Conservation (phyloP, 2,888 invertebrate species). For the Achlya flavicornis region DNA sequence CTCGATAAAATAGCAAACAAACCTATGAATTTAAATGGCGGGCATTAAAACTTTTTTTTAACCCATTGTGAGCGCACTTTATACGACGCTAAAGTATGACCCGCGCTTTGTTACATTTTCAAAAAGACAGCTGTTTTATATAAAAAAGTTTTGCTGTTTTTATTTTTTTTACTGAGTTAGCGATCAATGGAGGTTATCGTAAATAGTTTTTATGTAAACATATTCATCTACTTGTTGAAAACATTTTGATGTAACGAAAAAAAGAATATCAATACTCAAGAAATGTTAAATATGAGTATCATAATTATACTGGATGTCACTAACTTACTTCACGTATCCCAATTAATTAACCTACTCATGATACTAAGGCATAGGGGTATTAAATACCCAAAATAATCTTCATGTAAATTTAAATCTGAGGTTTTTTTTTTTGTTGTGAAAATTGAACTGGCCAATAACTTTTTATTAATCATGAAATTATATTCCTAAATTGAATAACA, state of each 20-base stretch:
- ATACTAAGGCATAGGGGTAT: no score
- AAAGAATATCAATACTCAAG: no score
- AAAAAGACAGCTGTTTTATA: neutral
- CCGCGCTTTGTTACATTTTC: constrained; percentile 14
- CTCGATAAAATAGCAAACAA: constrained; percentile 34
- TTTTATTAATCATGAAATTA: neutral
- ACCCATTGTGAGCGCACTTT: constrained; percentile 19
- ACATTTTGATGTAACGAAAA: no score
- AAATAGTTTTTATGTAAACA: neutral
- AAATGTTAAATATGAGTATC: no score
- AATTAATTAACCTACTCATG: no score
- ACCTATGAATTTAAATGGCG: constrained; percentile 48
- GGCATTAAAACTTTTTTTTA: constrained; percentile 44
- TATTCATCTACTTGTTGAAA: no score
- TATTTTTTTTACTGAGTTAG: neutral
- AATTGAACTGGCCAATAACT: neutral
- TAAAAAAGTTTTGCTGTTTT: neutral
- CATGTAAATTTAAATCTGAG: no score
- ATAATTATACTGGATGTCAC: no score
- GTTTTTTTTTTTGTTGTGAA: no score
- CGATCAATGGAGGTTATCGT: neutral
- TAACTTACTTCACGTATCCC: no score
- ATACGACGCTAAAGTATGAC: constrained; percentile 17
- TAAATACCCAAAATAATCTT: no score
- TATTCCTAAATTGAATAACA: neutral